Evolutionary conservation across 2,113 vertebrate genomes (phyloP).

Genomic region (Brachypodius melanocephalos): DNA sequence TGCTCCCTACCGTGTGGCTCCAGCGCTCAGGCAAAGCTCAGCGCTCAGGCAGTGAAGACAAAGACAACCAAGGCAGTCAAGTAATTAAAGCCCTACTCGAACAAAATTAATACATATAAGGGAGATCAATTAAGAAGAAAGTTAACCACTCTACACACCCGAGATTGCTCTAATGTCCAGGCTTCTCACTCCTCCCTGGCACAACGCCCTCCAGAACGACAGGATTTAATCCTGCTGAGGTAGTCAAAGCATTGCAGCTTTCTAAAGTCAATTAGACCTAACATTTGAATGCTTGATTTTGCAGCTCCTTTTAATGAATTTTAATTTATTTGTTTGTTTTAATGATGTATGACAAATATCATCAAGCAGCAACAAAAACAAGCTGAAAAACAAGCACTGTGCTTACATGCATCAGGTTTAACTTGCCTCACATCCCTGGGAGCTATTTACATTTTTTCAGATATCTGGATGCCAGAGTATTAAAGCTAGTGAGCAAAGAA

Average conservation of each 20-base stretch:
- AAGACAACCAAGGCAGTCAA: background rate
- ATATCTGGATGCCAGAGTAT: background rate
- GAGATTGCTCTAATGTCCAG: background rate
- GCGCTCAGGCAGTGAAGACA: background rate
- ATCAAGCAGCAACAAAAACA: background rate
- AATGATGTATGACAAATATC: constrained; percentile 7
- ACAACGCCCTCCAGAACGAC: background rate
- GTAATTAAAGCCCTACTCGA: background rate
- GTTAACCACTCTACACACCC: background rate
- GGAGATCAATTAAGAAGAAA: background rate
- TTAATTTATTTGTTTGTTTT: background rate
- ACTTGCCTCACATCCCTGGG: background rate
- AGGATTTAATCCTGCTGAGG: background rate
- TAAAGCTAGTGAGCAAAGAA: background rate
- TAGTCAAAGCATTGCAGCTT: background rate
- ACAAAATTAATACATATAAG: background rate
- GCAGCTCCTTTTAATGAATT: constrained; percentile 13
- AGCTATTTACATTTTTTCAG: background rate
- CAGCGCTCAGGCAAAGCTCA: background rate
- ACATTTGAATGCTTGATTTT: constrained; percentile 1
- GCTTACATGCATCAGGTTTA: background rate
- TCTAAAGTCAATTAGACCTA: background rate
- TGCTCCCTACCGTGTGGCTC: background rate
- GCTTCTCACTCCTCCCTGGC: background rate
- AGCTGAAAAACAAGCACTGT: background rate